These are phyloP conservation scores for Tyrannus savana DNA, from an alignment of 2,113 vertebrate genomes.

Conservation along the genomic window DNA sequence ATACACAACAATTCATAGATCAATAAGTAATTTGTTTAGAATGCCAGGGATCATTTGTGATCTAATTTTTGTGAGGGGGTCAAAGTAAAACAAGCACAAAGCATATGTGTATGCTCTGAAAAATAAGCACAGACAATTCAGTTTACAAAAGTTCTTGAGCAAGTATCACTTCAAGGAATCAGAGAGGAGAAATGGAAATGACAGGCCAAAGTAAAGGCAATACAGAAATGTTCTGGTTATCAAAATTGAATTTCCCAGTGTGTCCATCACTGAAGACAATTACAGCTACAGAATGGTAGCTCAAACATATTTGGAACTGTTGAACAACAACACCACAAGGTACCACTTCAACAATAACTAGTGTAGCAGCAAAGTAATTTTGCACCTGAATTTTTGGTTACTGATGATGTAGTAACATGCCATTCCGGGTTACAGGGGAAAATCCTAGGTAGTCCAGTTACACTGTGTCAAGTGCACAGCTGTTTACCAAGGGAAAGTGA, in stretches of 20 bases:
- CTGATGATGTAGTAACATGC: not conserved
- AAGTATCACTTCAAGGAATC: not conserved
- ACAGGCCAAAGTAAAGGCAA: not conserved
- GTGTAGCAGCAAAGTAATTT: not conserved
- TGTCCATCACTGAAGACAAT: not conserved
- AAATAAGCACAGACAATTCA: not conserved
- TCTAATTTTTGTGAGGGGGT: not conserved
- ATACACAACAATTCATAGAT: not conserved
- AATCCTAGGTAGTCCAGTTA: not conserved
- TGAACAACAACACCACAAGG: not conserved
- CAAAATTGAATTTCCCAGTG: not conserved
- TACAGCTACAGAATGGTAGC: not conserved
- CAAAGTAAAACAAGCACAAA: not conserved
- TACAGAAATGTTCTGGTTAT: not conserved
- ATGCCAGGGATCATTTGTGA: slow-evolving; percentile 25
- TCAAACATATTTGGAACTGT: not conserved
- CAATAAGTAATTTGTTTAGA: slow-evolving; percentile 39
- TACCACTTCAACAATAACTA: not conserved
- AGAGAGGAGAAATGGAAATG: not conserved
- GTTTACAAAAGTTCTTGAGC: not conserved
- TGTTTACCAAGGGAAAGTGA: not conserved
- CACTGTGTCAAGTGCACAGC: not conserved
- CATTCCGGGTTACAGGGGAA: not conserved
- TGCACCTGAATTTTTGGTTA: not conserved
- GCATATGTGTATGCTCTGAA: not conserved